A percentile compares a stretch with the other conserved stretches of the same genome.
Conservation (phyloP, 2,797 vertebrate species). For the Helostoma temminkii region DNA sequence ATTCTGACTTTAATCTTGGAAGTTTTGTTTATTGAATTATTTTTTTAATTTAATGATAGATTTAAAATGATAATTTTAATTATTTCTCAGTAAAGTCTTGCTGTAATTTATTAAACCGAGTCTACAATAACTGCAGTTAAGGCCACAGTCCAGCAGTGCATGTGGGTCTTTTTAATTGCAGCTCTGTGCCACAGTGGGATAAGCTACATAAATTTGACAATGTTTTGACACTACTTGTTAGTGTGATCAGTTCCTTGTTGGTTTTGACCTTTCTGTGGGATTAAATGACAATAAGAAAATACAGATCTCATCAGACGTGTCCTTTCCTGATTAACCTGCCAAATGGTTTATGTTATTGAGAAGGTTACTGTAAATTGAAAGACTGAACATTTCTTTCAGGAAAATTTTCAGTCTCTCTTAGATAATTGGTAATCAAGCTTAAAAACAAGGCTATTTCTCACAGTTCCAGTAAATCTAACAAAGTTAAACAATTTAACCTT, state of each 20-base stretch:
- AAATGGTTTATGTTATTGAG: neutral
- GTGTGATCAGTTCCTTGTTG: neutral
- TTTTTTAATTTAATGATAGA: too few relatives aligned
- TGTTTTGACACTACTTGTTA: neutral
- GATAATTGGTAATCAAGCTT: neutral
- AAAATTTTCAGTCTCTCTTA: slow-evolving; percentile 16
- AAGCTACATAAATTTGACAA: too few relatives aligned
- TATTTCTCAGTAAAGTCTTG: too few relatives aligned
- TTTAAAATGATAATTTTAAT: too few relatives aligned
- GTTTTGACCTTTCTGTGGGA: neutral
- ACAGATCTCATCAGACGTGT: neutral
- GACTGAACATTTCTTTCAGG: too few relatives aligned
- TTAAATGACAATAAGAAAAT: neutral
- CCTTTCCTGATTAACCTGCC: neutral
- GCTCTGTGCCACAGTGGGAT: too few relatives aligned
- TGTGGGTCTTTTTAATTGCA: too few relatives aligned
- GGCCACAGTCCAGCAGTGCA: too few relatives aligned
- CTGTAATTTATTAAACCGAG: too few relatives aligned
- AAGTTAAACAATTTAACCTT: slow-evolving; percentile 14
- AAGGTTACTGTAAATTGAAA: neutral
- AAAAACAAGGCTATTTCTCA: slow-evolving; percentile 11
- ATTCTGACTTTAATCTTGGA: too few relatives aligned
- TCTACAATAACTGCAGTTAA: too few relatives aligned
- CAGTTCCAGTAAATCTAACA: slow-evolving; percentile 38
- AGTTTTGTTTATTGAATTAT: too few relatives aligned